These are phyloP conservation scores for Clarias pachynema DNA, from an alignment of 2,797 vertebrate genomes.

Conservation along the genomic window DNA sequence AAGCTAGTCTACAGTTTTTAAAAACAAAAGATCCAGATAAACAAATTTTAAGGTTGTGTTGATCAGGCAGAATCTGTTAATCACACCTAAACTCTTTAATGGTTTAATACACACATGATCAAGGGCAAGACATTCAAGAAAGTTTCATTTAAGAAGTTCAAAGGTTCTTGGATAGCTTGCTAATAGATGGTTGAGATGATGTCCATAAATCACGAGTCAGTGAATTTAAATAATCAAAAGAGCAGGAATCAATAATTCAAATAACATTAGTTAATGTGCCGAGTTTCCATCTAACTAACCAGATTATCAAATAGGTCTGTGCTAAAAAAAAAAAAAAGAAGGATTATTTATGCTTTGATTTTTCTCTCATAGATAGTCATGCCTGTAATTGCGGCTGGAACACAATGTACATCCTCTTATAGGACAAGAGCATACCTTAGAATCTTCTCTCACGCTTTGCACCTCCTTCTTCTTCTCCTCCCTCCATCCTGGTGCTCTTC, in stretches of 20 bases:
- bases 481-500: background rate
- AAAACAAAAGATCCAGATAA: constrained; percentile 19
- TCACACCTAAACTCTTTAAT: background rate
- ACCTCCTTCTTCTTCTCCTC: background rate
- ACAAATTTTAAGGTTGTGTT: background rate
- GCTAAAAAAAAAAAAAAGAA: background rate
- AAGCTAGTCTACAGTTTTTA: background rate
- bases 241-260: background rate
- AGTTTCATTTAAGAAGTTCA: too few relatives aligned
- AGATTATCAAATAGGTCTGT: background rate
- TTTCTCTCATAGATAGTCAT: background rate
- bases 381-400: background rate
- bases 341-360: background rate
- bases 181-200: too few relatives aligned
- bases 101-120: background rate
- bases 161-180: background rate
- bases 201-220: background rate
- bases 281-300: background rate
- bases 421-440: background rate
- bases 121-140: background rate
- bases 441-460: background rate
- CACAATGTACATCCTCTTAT: background rate
- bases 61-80: background rate
- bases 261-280: background rate
- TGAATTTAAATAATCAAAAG: background rate